Evolutionary conservation across 2,888 invertebrate species (phyloP), one percentile per base, ranked within the genome.

Genomic region (Meteorus colon): DNA sequence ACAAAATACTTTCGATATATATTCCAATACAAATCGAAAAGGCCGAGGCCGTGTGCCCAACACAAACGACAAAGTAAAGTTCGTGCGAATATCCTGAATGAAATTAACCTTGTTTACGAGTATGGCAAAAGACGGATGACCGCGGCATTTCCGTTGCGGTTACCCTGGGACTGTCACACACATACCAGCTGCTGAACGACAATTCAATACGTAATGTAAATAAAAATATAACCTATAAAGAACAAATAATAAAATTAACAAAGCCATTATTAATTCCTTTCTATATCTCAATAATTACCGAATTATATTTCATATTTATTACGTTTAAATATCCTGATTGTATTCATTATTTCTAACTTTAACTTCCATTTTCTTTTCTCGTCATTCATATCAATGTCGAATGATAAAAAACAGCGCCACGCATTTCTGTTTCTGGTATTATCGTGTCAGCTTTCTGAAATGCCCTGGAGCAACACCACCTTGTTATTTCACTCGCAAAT

Each of bases 31-130:
- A 14, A 55, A 69, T 69, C 27, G 66, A 45, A 67, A 67, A 67
- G 37, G 67, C 67, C 62, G 67, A 45, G 60, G 60, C 14, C n/a
- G 41, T 63, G 48, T 37, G 24, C 24, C 41, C 27, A 16, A 62
- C 16, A 71, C 14, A 59, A 34, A 24, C 14, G 62, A 62, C 29
- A 62, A 62, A 62, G n/a, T 45, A 45, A 65, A 63, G 19, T 41
- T 37, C 41, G 72, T 68, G 79, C 65, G 80, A 80, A 80, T 80
- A 79, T 79, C 77, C 79, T 75, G 77, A 68, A 60, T 76, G 77
- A 74, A 74, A 80, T 81, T 80, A 79, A 81, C 80, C 81, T 79
- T 80, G 79, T 80, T 81, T 80, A 78, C 77, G 71, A 73, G 62
- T 34, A n/a, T 51, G 71, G 78, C 77, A 75, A 73, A 77, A 81